phyloP scores from a whole-genome alignment of 2,113 vertebrate species.

The Uria lomvia region DNA sequence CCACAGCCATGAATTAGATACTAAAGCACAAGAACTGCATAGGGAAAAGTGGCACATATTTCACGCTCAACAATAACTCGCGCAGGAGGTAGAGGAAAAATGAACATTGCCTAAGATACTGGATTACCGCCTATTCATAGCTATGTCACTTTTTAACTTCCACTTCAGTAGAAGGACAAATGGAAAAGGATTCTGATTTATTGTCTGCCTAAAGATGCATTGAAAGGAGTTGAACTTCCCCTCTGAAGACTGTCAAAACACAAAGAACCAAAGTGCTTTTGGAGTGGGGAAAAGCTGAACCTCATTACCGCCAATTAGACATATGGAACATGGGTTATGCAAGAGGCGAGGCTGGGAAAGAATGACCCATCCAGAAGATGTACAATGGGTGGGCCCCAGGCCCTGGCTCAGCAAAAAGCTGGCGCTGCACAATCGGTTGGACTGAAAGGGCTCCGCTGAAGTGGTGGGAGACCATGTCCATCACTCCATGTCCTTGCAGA shows the following conservation, averaged over 20 bases:
- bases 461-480: background rate
- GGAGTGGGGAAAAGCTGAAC: constrained; percentile 55
- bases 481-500: background rate
- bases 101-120: background rate
- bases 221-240: constrained; percentile 36
- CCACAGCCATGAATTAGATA: background rate
- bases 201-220: constrained; percentile 30
- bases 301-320: constrained; percentile 46
- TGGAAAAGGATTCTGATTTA: constrained; percentile 47
- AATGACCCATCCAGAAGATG: background rate
- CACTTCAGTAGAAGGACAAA: constrained; percentile 25
- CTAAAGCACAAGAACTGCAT: background rate
- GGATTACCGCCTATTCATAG: constrained; percentile 21
- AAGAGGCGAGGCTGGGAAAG: constrained; percentile 10
- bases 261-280: constrained; percentile 50
- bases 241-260: constrained; percentile 49
- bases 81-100: constrained; percentile 5
- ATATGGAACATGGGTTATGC: constrained; percentile 23
- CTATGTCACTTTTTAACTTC: constrained; percentile 39
- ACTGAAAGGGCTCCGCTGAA: background rate
- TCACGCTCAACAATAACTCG: background rate
- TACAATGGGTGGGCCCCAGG: constrained; percentile 22
- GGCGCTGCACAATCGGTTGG: background rate
- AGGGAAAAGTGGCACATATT: constrained; percentile 33
- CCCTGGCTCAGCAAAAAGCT: constrained; percentile 10